Percentiles rank a stretch among this genome's conserved stretches.
Conservation (phyloP, 2,113 vertebrate genomes). For the Pionites leucogaster region DNA sequence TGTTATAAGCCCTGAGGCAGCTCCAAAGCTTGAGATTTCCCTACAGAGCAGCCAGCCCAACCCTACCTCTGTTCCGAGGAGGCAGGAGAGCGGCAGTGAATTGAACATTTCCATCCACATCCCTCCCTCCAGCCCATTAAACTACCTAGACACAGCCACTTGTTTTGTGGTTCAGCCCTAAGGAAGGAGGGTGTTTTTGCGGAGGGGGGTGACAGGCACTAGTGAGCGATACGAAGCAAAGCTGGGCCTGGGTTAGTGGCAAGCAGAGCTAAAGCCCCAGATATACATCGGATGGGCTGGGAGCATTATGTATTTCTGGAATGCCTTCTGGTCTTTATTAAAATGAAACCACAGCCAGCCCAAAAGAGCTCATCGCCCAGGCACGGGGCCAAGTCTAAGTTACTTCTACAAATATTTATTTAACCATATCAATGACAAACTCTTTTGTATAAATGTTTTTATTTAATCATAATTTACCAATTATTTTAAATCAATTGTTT, state of each 20-base stretch:
- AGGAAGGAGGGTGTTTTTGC: background rate
- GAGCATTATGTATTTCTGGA: conserved; percentile 62
- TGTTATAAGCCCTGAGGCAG: background rate
- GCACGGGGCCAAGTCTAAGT: conserved; percentile 67
- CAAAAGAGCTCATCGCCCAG: conserved; percentile 68
- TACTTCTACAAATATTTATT: conserved; percentile 76
- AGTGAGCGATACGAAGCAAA: background rate
- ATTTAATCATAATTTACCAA: conserved; percentile 78
- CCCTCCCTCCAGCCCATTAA: background rate
- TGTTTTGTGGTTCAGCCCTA: background rate
- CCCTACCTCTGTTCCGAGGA: background rate
- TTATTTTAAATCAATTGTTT: conserved; percentile 78
- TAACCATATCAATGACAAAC: conserved; percentile 77
- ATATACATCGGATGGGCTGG: conserved; percentile 38
- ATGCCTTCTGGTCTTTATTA: conserved; percentile 74
- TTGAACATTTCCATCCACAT: background rate
- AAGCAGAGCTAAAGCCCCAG: conserved; percentile 36
- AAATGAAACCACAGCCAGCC: conserved; percentile 70
- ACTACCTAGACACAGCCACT: background rate
- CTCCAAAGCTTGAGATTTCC: background rate
- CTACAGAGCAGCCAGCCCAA: background rate
- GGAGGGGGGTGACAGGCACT: background rate
- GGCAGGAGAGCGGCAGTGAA: fast-evolving
- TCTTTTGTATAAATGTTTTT: conserved; percentile 75
- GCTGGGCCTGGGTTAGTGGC: background rate